These are phyloP conservation scores for Aleiodes testaceus DNA, from an alignment of 2,888 invertebrate genomes.

Conservation along the genomic window DNA sequence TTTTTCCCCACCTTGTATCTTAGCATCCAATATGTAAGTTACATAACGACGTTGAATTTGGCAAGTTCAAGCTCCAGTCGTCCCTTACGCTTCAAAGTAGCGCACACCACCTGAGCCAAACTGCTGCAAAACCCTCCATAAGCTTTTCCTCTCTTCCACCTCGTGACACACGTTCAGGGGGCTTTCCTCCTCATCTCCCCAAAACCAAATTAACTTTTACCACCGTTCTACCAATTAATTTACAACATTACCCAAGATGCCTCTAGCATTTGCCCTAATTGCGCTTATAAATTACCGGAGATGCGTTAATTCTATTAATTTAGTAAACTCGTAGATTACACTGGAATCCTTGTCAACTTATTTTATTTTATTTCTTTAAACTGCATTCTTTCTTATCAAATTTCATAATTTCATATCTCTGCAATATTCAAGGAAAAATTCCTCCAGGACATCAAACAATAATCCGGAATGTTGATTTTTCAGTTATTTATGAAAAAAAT, in stretches of 20 bases:
- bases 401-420: not conserved
- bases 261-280: slow-evolving; percentile 60
- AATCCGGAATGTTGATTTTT: too few species aligned
- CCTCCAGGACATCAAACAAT: too few species aligned
- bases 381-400: not conserved
- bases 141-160: not conserved
- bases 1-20: not conserved
- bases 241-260: slow-evolving; percentile 58
- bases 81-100: slow-evolving; percentile 37
- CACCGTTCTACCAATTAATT: slow-evolving; percentile 70
- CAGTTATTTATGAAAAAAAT: too few species aligned
- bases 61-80: slow-evolving; percentile 9
- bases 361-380: not conserved
- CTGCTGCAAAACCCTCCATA: slow-evolving; percentile 55
- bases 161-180: slow-evolving; percentile 10
- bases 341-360: slow-evolving; percentile 8
- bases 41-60: slow-evolving; percentile 32
- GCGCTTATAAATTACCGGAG: slow-evolving; percentile 65
- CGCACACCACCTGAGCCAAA: slow-evolving; percentile 67
- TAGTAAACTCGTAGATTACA: slow-evolving; percentile 7
- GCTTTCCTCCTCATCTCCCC: slow-evolving; percentile 17
- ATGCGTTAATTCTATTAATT: slow-evolving; percentile 22
- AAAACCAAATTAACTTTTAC: slow-evolving; percentile 70
- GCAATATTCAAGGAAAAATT: not conserved
- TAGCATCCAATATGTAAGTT: slow-evolving; percentile 42